Evolutionary conservation across 2,797 vertebrate species (phyloP).

Genomic region (Melanotaenia parkinsoni): DNA sequence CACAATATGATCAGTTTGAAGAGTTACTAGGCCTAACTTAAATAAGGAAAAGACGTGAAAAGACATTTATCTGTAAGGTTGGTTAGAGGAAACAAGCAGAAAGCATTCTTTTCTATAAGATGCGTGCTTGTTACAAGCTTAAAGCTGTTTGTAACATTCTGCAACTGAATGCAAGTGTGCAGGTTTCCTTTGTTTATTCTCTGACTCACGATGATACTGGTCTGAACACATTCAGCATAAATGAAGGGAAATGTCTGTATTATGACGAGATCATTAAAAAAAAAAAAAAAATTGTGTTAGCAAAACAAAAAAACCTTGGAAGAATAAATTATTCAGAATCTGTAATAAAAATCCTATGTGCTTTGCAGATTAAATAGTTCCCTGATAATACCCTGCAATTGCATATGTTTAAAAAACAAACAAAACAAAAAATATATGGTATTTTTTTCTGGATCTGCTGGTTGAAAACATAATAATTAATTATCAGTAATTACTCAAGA

Average conservation of each 20-base stretch:
- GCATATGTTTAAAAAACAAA: too few relatives aligned
- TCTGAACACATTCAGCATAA: background rate
- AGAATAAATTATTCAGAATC: background rate
- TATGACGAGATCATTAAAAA: background rate
- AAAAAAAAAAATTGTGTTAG: too few relatives aligned
- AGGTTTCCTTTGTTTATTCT: background rate
- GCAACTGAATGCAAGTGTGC: background rate
- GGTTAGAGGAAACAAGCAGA: background rate
- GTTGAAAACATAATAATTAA: too few relatives aligned
- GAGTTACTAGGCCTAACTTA: background rate
- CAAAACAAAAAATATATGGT: too few relatives aligned
- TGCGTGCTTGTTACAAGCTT: background rate
- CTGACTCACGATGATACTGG: background rate
- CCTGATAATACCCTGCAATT: background rate
- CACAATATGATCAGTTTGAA: background rate
- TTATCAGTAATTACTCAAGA: background rate
- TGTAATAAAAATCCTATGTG: background rate
- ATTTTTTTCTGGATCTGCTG: too few relatives aligned
- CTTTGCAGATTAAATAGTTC: background rate
- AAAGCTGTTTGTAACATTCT: slow-evolving; percentile 6
- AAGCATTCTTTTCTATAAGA: background rate
- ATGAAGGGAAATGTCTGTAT: too few relatives aligned
- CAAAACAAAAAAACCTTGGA: too few relatives aligned
- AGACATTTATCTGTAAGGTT: background rate
- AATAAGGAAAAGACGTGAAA: too few relatives aligned